These are phyloP conservation scores for Plectrocnemia conspersa DNA, from an alignment of 1,140 invertebrate species.

Conservation along the genomic window DNA sequence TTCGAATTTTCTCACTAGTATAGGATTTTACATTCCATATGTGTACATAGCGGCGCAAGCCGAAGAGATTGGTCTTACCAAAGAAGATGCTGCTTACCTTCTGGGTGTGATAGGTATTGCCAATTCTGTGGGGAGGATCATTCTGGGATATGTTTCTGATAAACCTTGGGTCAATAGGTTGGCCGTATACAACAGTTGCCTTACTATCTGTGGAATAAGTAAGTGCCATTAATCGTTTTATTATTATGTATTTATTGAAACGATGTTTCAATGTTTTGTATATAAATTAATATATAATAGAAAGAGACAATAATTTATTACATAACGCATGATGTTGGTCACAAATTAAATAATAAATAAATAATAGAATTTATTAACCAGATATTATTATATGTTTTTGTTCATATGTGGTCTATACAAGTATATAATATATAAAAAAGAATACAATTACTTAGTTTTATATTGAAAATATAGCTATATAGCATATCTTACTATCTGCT, in stretches of 20 bases:
- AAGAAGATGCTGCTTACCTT: slow-evolving; percentile 59
- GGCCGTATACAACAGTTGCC: slow-evolving; percentile 79
- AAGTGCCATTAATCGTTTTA: slow-evolving; percentile 40
- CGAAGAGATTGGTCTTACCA: slow-evolving; percentile 53
- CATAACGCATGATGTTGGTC: no score
- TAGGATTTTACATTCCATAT: slow-evolving; percentile 95
- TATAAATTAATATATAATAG: no score
- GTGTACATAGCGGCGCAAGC: slow-evolving; percentile 73
- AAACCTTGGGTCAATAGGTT: slow-evolving; percentile 84
- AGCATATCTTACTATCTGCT: no score
- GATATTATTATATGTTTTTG: no score
- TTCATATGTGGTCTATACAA: no score
- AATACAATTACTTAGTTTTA: no score
- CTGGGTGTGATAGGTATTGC: slow-evolving; percentile 78
- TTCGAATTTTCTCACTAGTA: slow-evolving; percentile 93
- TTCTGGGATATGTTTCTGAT: slow-evolving; percentile 81
- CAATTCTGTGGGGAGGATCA: slow-evolving; percentile 82
- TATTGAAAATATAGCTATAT: no score
- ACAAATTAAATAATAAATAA: no score
- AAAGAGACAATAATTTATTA: no score
- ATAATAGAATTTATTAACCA: no score
- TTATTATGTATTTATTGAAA: neutral
- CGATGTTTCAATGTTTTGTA: no score
- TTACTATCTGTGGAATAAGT: slow-evolving; percentile 81
- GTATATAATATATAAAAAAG: no score